Conservation (phyloP, 1,140 invertebrate genomes). For the Eulimnadia texana region DNA sequence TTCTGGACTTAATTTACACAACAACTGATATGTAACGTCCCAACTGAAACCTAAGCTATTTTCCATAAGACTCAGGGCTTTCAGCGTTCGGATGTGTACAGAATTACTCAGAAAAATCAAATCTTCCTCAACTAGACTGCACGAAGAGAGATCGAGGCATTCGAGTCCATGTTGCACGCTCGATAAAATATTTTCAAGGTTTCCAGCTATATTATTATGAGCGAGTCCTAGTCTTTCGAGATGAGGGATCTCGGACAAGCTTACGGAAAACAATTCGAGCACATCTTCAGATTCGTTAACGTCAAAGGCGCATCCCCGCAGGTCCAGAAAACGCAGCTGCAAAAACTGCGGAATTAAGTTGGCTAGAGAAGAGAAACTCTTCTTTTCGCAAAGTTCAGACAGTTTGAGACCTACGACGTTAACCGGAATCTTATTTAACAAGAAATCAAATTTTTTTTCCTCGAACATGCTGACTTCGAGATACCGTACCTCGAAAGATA, state of each 20-base stretch:
- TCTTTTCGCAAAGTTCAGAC: background rate
- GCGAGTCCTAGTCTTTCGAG: conserved; percentile 7
- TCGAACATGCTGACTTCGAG: conserved; percentile 9
- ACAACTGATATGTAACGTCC: background rate
- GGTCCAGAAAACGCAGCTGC: conserved; percentile 2
- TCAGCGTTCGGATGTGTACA: background rate
- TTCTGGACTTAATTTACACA: background rate
- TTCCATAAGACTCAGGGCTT: conserved; percentile 2
- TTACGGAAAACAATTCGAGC: background rate
- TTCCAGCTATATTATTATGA: conserved; percentile 7
- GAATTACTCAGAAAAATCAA: conserved; percentile 6
- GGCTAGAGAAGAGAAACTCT: conserved; percentile 2
- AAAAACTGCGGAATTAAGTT: background rate
- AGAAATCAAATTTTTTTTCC: conserved; percentile 5
- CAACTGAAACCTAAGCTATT: conserved; percentile 3
- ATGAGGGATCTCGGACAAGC: background rate
- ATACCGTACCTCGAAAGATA: conserved; percentile 3
- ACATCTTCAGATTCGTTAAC: background rate
- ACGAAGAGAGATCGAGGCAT: conserved; percentile 6
- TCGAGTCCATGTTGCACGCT: conserved; percentile 8
- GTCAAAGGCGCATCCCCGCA: conserved; percentile 8
- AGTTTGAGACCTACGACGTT: conserved; percentile 8
- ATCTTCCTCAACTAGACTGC: conserved; percentile 1
- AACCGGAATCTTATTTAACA: conserved; percentile 1
- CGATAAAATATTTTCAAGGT: background rate